phyloP scores from a whole-genome alignment of 2,888 invertebrate genomes.

The Apeira syringaria region DNA sequence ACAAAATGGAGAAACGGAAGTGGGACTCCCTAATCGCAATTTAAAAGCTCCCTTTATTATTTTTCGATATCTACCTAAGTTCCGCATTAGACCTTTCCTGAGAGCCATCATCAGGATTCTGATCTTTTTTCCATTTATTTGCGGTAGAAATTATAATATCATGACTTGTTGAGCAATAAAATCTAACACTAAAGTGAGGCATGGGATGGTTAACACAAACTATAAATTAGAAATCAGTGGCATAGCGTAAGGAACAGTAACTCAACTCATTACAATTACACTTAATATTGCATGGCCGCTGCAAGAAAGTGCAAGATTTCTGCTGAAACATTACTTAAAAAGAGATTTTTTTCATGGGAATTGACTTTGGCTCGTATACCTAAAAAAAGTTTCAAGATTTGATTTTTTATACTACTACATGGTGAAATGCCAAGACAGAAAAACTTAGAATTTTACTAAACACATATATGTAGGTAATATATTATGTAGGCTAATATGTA shows the following conservation, averaged over 20 bases:
- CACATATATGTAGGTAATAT: too few species aligned
- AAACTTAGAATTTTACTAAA: too few species aligned
- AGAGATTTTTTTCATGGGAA: too few species aligned
- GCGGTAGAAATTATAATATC: background rate
- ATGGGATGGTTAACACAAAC: background rate
- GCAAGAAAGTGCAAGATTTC: too few species aligned
- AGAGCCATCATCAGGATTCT: background rate
- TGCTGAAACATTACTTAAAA: too few species aligned
- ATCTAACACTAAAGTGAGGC: constrained; percentile 2
- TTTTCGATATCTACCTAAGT: background rate
- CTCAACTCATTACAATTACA: background rate
- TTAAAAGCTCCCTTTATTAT: constrained; percentile 1
- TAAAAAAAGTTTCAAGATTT: too few species aligned
- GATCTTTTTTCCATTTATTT: background rate
- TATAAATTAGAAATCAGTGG: constrained; percentile 3
- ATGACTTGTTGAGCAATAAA: background rate
- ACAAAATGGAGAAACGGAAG: background rate
- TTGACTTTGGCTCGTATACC: too few species aligned
- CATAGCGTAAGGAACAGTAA: background rate
- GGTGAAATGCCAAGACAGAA: too few species aligned
- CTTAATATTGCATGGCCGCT: too few species aligned
- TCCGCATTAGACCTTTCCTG: background rate
- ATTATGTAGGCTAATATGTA: too few species aligned
- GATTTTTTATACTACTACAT: too few species aligned
- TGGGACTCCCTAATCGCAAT: background rate